Evolutionary conservation across 1,140 invertebrate species (phyloP).

Genomic region (Samia ricini): DNA sequence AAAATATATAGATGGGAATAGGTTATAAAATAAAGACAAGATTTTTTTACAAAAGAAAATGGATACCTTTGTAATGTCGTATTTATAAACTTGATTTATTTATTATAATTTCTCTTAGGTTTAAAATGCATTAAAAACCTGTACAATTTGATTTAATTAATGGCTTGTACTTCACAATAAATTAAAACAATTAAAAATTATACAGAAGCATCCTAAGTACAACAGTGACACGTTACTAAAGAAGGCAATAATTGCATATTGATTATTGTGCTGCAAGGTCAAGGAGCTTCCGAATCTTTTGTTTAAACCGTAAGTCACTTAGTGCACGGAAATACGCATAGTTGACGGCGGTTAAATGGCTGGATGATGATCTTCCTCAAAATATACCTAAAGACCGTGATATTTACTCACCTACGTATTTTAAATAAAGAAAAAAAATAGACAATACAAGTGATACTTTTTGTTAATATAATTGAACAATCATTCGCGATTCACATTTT

Average conservation of each 20-base stretch:
- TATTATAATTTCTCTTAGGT: too few species aligned
- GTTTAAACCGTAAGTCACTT: conserved; percentile 54
- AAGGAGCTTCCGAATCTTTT: conserved; percentile 62
- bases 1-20: too few species aligned
- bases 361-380: conserved; percentile 57
- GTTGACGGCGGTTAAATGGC: conserved; percentile 65
- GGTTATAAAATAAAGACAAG: too few species aligned
- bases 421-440: conserved; percentile 49
- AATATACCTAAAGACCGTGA: conserved; percentile 39
- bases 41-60: too few species aligned
- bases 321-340: conserved; percentile 66
- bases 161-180: too few species aligned
- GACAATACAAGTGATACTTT: conserved; percentile 47
- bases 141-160: too few species aligned
- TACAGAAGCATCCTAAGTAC: neutral
- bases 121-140: too few species aligned
- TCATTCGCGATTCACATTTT: neutral
- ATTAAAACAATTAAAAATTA: neutral
- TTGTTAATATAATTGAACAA: conserved; percentile 33
- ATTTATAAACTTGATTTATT: too few species aligned
- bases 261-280: conserved; percentile 50
- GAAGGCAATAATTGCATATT: conserved; percentile 24
- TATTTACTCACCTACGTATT: conserved; percentile 30
- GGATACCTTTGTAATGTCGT: too few species aligned
- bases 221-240: neutral